phyloP scores from a whole-genome alignment of 1,140 invertebrate genomes.

The Aphaenogaster rudis region DNA sequence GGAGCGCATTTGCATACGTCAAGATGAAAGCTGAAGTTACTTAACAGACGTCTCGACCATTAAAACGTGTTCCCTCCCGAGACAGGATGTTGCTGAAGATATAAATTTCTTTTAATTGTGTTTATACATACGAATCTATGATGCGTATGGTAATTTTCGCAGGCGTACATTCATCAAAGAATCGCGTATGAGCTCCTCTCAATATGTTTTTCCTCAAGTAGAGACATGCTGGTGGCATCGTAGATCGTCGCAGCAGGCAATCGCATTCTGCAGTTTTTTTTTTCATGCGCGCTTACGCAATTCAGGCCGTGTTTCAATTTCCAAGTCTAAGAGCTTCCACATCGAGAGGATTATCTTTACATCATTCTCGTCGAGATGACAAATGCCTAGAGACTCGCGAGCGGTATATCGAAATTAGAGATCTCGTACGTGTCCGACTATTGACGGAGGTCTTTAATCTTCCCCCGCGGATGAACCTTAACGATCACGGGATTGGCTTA shows the following conservation, averaged over 20 bases:
- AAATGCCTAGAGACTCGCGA: constrained; percentile 41
- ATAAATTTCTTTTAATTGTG: constrained; percentile 45
- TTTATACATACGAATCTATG: constrained; percentile 17
- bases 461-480: constrained; percentile 41
- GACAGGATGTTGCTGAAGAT: constrained; percentile 13
- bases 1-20: constrained; percentile 60
- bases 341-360: constrained; percentile 60
- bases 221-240: not conserved
- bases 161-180: not conserved
- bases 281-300: constrained; percentile 31
- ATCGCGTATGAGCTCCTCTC: not conserved
- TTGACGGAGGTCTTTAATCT: constrained; percentile 63
- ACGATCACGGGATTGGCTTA: constrained; percentile 43
- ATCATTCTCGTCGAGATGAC: constrained; percentile 67
- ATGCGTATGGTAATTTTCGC: constrained; percentile 9
- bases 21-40: constrained; percentile 55
- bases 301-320: constrained; percentile 44
- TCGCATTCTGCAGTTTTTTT: constrained; percentile 24
- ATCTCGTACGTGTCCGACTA: constrained; percentile 52
- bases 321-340: constrained; percentile 26
- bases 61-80: constrained; percentile 12
- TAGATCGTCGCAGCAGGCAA: not conserved
- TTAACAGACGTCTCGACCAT: constrained; percentile 47
- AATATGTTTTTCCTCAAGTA: not conserved
- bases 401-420: constrained; percentile 56